Base-by-base conservation (phyloP, 1,140 invertebrate species). In the Lanistes nyassanus region DNA sequence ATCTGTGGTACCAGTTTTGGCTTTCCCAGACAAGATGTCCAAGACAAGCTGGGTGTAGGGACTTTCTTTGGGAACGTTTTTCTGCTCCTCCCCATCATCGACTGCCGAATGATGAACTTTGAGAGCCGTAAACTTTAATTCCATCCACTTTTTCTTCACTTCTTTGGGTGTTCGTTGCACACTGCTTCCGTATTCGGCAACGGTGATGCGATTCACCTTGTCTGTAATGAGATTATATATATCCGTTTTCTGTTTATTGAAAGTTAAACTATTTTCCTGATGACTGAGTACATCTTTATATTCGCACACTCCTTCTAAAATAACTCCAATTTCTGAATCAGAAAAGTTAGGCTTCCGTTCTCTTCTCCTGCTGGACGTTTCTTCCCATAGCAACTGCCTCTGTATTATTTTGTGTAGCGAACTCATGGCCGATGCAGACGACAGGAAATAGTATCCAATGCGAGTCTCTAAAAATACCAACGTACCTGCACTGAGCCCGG, bases 311-410 rank as follows among this genome's bases (percentile, higher is more conserved):
- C 62, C 62, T 37, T 65, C 62, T 13, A 65, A 31, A 65, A 65
- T 31, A 31, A 65, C 9, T 26, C 21, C 26, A 9, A 65, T 37
- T 65, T 65, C 62, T 11, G 62, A n/a, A 36, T 65, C 62, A 65
- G 62, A 65, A 65, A 65, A 65, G 36, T 65, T 65, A 23, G 62
- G 62, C 36, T 65, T 65, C 23, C 62, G 26, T 65, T 65, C 62
- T 65, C 62, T 6, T 5, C 62, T 23, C 26, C 23, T 31, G 26
- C 13, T 65, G 9, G 7, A 0, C 3, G 34, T 42, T 3, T 29
- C 21, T 31, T 23, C 21, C 11, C 7, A 11, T 26, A 19, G 21
- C 26, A 19, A 11, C 58, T 16, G 21, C 11, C 11, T 19, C 58
- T 7, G 7, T 16, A 29, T 29, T 26, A 19, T 62, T 19, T 62